phyloP scores from a whole-genome alignment of 1,140 invertebrate genomes.

The Zaprionus davidi region DNA sequence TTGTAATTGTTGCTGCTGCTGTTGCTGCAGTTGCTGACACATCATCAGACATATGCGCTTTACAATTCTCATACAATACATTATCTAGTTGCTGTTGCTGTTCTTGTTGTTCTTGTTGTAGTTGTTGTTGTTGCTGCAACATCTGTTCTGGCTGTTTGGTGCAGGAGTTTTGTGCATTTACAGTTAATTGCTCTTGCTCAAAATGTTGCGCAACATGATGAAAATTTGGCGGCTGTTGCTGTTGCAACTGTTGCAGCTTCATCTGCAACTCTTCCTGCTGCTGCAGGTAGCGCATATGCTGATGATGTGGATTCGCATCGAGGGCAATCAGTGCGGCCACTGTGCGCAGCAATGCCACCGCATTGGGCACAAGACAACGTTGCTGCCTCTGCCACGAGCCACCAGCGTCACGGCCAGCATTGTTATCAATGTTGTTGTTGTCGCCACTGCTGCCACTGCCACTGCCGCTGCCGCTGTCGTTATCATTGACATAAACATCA shows the following conservation, averaged over 20 bases:
- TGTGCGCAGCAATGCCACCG: constrained; percentile 75
- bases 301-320: constrained; percentile 83
- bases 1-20: constrained; percentile 24
- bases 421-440: constrained; percentile 55
- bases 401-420: constrained; percentile 4
- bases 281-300: constrained; percentile 76
- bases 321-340: constrained; percentile 77
- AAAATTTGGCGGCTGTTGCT: constrained; percentile 24
- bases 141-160: constrained; percentile 84
- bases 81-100: constrained; percentile 62
- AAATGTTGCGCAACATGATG: constrained; percentile 40
- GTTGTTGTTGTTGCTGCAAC: constrained; percentile 62
- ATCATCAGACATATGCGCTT: constrained; percentile 54
- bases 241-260: constrained; percentile 56
- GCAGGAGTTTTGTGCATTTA: constrained; percentile 68
- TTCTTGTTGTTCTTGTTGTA: constrained; percentile 41
- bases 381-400: background rate
- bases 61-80: constrained; percentile 68
- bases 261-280: constrained; percentile 65
- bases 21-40: constrained; percentile 28
- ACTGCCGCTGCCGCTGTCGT: constrained; percentile 23
- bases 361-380: constrained; percentile 63
- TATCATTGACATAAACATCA: constrained; percentile 76
- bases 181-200: constrained; percentile 71
- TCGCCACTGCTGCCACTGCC: constrained; percentile 31